Evolutionary conservation across 2,888 invertebrate genomes (phyloP).

Genomic region (Pardosa pseudoannulata): DNA sequence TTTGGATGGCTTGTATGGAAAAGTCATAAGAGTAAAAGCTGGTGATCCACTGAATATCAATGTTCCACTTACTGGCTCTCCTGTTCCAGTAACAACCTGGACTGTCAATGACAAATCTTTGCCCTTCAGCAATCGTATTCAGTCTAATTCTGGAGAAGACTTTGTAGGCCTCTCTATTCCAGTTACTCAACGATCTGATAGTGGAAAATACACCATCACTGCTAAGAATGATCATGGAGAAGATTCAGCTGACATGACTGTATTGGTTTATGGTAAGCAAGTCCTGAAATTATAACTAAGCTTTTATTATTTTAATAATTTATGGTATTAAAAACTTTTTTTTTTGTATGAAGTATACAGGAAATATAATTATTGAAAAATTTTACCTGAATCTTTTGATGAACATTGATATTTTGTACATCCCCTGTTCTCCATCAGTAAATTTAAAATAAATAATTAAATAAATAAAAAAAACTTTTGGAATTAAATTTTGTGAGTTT

Average conservation of each 20-base stretch:
- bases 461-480: no score
- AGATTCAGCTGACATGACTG: slow-evolving; percentile 76
- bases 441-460: no score
- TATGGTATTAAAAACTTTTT: no score
- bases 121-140: slow-evolving; percentile 79
- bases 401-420: no score
- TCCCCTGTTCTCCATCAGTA: no score
- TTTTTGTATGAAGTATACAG: no score
- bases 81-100: slow-evolving; percentile 94
- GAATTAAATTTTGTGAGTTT: no score
- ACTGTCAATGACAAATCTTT: slow-evolving; percentile 76
- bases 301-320: no score
- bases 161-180: slow-evolving; percentile 81
- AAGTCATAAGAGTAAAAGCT: slow-evolving; percentile 95
- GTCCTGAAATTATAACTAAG: no score
- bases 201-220: slow-evolving; percentile 77
- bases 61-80: slow-evolving; percentile 95
- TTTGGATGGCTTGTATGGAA: slow-evolving; percentile 91
- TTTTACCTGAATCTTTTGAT: no score
- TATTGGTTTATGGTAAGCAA: slow-evolving; percentile 81
- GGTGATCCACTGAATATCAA: slow-evolving; percentile 96
- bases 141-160: slow-evolving; percentile 61
- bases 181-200: slow-evolving; percentile 82
- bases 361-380: no score
- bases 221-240: slow-evolving; percentile 78